Base-by-base conservation (phyloP, 2,113 vertebrate genomes). In the Anarrhichthys ocellatus region DNA sequence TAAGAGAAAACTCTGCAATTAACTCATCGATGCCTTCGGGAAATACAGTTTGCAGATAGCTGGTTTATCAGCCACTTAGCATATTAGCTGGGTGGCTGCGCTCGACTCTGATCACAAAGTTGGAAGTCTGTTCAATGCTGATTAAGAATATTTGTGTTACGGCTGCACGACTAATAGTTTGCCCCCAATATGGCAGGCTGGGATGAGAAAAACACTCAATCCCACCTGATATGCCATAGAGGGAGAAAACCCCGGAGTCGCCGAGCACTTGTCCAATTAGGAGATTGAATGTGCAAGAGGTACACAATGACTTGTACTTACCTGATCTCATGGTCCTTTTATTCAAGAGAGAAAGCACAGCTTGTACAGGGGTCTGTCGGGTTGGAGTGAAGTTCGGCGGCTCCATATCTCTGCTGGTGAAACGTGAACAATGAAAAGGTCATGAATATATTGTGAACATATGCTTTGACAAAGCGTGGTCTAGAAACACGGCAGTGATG, bases 121-220 rank as follows among this genome's bases (percentile, higher is more conserved):
- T 46, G 44, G 54, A 81, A 72, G 80, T 81, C 73, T 83, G 77
- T 48, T 87, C 38, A 63, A 24, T 36, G 67, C 62, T 76, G 79
- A 89, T 87, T 85, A 80, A 63, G 34, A 77, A 82, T 58, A 54
- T 76, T 62, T 68, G 44, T 80, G 58, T 75, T 79, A 78, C 59
- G 67, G 42, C 74, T n/a, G 52, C 11, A 13, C 17, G 1, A 59
- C 61, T 70, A 73, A 83, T 54, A 69, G 22, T 77, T 83, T 82
- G 42, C 50, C 40, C 48, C 71, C 11, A 65, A 69, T 66, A 48
- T 81, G 65, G 42, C 59, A 61, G 29, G 66, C 13, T 40, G 34
- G 65, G 32, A 42, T 10, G 20, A 59, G 68, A 52, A 32, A 62
- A 84, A 56, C 36, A 56, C 1, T 20, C 44, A 38, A 32, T 29